Conservation (phyloP, 1,140 invertebrate genomes). For the Pristionchus pacificus region DNA sequence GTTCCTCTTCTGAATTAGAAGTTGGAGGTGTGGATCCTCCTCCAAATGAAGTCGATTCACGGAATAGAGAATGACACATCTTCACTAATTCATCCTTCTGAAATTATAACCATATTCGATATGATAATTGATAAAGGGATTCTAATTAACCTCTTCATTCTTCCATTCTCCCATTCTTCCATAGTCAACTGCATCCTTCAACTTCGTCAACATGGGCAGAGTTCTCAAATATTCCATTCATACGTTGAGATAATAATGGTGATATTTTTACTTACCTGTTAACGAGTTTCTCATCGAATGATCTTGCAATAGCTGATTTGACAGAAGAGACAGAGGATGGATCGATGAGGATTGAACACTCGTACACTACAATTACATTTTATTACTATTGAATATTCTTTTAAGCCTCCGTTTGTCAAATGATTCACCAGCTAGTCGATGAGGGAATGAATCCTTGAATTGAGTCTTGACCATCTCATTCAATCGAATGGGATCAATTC, state of each 20-base stretch:
- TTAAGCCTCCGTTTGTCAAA: too few relatives aligned
- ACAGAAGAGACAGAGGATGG: background rate
- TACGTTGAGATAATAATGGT: too few relatives aligned
- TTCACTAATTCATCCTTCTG: conserved; percentile 30
- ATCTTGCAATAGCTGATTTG: conserved; percentile 26
- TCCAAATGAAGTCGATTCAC: conserved; percentile 22
- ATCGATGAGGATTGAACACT: conserved; percentile 19
- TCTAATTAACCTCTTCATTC: conserved; percentile 27
- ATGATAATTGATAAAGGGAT: background rate
- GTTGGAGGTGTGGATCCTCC: conserved; percentile 10
- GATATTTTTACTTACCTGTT: too few relatives aligned
- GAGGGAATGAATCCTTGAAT: conserved; percentile 22
- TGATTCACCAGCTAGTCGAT: conserved; percentile 31
- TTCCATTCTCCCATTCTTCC: conserved; percentile 33
- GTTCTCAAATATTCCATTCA: too few relatives aligned
- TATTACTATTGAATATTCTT: too few relatives aligned
- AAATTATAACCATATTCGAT: too few relatives aligned
- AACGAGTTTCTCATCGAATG: conserved; percentile 26
- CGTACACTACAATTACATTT: conserved; percentile 15
- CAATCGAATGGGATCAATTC: conserved; percentile 14
- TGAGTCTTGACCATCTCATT: conserved; percentile 32
- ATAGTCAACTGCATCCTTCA: conserved; percentile 29
- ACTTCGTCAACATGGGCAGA: conserved; percentile 18
- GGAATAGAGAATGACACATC: conserved; percentile 24
- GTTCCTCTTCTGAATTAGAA: background rate